Conservation (phyloP, 37 sponge, comb jelly and placozoan genomes). For the Dysidea cf. avara region DNA sequence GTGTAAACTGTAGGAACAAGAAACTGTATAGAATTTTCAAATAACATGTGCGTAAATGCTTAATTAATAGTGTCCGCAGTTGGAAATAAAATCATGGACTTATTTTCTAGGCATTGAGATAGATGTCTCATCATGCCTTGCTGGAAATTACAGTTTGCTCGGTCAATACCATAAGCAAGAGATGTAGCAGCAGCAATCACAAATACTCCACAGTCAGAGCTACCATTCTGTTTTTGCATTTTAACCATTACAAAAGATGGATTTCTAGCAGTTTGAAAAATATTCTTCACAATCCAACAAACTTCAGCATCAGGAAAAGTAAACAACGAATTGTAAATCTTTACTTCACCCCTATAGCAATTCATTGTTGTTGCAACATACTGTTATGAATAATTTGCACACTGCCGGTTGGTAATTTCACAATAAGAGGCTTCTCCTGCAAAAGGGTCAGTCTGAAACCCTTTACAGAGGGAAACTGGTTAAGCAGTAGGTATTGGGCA, state of each 20-base stretch:
- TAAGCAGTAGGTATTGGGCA: constrained; percentile 23
- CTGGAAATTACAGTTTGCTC: not conserved
- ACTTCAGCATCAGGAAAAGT: constrained; percentile 1
- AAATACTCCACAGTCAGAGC: constrained; percentile 50
- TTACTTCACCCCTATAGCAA: constrained; percentile 22
- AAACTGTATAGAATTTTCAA: too few species aligned
- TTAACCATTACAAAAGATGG: too few species aligned
- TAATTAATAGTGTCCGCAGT: too few species aligned
- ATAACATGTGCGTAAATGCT: too few species aligned
- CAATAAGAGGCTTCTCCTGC: too few species aligned
- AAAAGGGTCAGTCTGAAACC: constrained; percentile 15
- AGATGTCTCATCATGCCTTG: constrained; percentile 45
- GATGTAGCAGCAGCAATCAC: constrained; percentile 45
- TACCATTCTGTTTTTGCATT: constrained; percentile 42
- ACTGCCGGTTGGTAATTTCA: too few species aligned
- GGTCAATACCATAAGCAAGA: constrained; percentile 22
- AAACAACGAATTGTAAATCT: constrained; percentile 44
- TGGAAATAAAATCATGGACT: too few species aligned
- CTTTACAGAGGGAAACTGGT: constrained; percentile 16
- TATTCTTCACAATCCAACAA: constrained; percentile 4
- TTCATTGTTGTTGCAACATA: constrained; percentile 15
- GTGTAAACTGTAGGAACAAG: too few species aligned
- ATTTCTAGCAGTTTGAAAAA: constrained; percentile 14
- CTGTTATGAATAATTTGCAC: constrained; percentile 27
- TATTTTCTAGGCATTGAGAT: too few species aligned